These are phyloP conservation scores for Cancer borealis DNA, from an alignment of 2,888 invertebrate genomes.

Conservation along the genomic window DNA sequence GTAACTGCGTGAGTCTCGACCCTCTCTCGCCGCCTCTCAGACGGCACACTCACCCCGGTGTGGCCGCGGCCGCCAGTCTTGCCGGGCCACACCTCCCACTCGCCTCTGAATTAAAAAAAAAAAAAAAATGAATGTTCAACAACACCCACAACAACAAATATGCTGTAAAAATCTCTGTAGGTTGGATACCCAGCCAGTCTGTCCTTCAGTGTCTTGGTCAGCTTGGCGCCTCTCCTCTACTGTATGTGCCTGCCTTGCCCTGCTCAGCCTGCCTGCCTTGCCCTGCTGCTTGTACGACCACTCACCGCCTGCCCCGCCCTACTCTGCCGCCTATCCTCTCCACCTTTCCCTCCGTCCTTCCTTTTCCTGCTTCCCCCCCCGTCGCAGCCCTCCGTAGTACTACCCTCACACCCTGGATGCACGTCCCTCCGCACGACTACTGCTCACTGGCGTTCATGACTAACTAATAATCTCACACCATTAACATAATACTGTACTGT, in stretches of 20 bases:
- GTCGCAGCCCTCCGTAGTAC: background rate
- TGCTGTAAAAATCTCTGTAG: constrained; percentile 77
- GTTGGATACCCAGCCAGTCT: constrained; percentile 74
- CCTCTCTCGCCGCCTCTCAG: constrained; percentile 57
- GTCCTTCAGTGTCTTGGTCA: constrained; percentile 58
- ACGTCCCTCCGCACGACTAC: background rate
- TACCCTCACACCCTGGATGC: constrained; percentile 7
- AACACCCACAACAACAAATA: constrained; percentile 58
- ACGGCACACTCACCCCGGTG: constrained; percentile 47
- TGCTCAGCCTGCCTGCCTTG: background rate
- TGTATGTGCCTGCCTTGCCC: constrained; percentile 36
- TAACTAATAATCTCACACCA: constrained; percentile 27
- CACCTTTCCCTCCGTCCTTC: background rate
- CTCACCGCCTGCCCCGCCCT: constrained; percentile 2
- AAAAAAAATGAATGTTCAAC: constrained; percentile 21
- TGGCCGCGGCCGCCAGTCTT: constrained; percentile 49
- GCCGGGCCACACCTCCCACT: constrained; percentile 61
- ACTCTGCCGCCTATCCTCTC: background rate
- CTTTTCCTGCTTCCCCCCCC: constrained; percentile 48
- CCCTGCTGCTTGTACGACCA: constrained; percentile 39
- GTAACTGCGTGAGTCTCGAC: constrained; percentile 57
- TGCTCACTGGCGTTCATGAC: background rate
- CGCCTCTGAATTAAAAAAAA: constrained; percentile 63
- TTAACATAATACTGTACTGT: background rate
- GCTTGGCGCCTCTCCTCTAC: background rate